Conservation (phyloP, 2,888 invertebrate species). For the Tribolium freemani region DNA sequence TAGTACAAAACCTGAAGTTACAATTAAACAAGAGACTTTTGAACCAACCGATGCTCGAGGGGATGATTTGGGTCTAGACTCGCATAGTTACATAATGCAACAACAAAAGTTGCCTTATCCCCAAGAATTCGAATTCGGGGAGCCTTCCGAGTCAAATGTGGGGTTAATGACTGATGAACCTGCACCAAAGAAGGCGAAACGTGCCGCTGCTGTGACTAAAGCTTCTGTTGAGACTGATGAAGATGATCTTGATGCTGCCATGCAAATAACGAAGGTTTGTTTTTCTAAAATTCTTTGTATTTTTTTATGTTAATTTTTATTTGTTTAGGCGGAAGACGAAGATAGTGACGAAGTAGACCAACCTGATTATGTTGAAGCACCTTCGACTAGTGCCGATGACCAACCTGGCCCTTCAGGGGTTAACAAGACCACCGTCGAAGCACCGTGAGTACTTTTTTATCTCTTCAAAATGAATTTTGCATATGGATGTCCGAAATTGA, state of each 20-base stretch:
- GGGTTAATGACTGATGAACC: conserved; percentile 48
- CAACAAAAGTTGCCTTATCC: conserved; percentile 56
- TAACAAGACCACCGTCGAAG: conserved; percentile 61
- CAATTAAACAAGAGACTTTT: conserved; percentile 38
- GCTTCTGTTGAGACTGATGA: conserved; percentile 59
- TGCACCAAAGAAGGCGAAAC: conserved; percentile 60
- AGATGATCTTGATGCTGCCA: conserved; percentile 53
- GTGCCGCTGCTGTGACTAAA: conserved; percentile 59
- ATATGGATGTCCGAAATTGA: conserved; percentile 49
- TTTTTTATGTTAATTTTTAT: conserved; percentile 2
- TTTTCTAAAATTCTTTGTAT: too few species aligned
- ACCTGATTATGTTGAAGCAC: conserved; percentile 60
- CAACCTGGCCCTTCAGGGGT: conserved; percentile 68
- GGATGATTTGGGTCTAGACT: conserved; percentile 10
- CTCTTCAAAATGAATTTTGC: conserved; percentile 3
- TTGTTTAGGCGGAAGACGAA: conserved; percentile 62
- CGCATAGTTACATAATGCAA: conserved; percentile 53
- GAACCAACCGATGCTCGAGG: conserved; percentile 24
- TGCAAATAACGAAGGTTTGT: conserved; percentile 59
- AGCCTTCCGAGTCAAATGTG: conserved; percentile 21
- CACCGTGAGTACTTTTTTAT: conserved; percentile 66
- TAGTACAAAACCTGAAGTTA: conserved; percentile 27
- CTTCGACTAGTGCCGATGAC: conserved; percentile 63
- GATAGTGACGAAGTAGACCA: conserved; percentile 51
- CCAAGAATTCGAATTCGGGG: conserved; percentile 36